These are phyloP conservation scores for Hydriomena furcata DNA, from an alignment of 2,888 invertebrate genomes.

Conservation along the genomic window DNA sequence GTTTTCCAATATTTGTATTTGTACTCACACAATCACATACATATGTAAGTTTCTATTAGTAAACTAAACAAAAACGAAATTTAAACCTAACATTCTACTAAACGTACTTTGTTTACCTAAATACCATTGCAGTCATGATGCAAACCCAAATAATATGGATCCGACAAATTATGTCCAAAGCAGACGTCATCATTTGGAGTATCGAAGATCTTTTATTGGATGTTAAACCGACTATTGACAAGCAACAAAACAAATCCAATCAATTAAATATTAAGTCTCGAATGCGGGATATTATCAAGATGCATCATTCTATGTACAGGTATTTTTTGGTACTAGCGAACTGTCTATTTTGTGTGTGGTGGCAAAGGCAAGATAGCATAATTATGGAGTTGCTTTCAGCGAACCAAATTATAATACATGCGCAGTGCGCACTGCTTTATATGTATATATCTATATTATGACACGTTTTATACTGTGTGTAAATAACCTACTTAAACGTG, in stretches of 20 bases:
- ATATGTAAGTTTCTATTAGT: slow-evolving; percentile 15
- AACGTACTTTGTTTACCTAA: too few relatives aligned
- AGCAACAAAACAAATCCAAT: slow-evolving; percentile 6
- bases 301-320: slow-evolving; percentile 28
- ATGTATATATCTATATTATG: too few relatives aligned
- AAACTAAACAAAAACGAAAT: too few relatives aligned
- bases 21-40: slow-evolving; percentile 11
- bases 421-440: too few relatives aligned
- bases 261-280: slow-evolving; percentile 11
- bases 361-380: too few relatives aligned
- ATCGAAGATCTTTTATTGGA: slow-evolving; percentile 48
- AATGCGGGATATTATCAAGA: slow-evolving; percentile 25
- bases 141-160: slow-evolving; percentile 65
- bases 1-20: background rate
- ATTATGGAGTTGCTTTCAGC: too few relatives aligned
- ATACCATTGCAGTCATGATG: slow-evolving; percentile 58
- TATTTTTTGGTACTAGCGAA: background rate
- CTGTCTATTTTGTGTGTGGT: too few relatives aligned
- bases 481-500: too few relatives aligned
- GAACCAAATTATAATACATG: too few relatives aligned
- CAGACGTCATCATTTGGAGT: slow-evolving; percentile 59
- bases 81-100: too few relatives aligned
- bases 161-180: slow-evolving; percentile 58
- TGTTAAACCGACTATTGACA: slow-evolving; percentile 16
- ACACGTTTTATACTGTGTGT: too few relatives aligned